Evolutionary conservation across 2,113 vertebrate genomes (phyloP), one percentile per base, ranked within the genome.

Genomic region (Probosciger aterrimus): DNA sequence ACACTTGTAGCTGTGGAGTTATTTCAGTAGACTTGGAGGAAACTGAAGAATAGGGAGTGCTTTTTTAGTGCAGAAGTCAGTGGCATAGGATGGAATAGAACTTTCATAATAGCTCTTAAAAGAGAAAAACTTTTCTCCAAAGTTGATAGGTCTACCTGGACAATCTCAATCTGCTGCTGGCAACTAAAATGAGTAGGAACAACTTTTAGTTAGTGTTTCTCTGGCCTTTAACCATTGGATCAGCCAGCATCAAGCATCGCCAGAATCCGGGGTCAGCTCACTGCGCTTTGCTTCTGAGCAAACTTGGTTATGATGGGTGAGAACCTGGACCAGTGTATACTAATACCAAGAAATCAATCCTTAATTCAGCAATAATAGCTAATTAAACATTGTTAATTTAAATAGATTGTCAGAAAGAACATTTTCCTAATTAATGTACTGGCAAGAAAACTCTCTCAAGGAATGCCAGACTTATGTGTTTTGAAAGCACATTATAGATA

Each of bases 361-460:
- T 53, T 96, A 94, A 96, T 84, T 94, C 79, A 90, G 78, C 52
- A 95, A 52, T 88, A 87, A 95, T 65, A 82, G 68, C 88, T 93
- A 91, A 95, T 86, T 94, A 87, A 74, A 75, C 14, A 46, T 10
- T 39, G 90, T 75, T 57, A 30, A 85, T 94, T 96, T 96, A 92
- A 96, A 88, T 65, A 92, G 79, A 79, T 47, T 73, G 19, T 83
- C 73, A 67, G 39, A 88, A 97, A 68, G 55, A 90, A 86, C 82
- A 94, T 95, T 93, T 70, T 60, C 89, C 63, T 85, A 96, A 97
- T 94, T 70, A 86, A 95, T 89, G 90, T 87, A 69, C 46, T 91
- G 89, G 41, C 76, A 96, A 80, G 88, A 75, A 92, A 96, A 73
- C 18, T 85, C 69, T 96, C 70, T 88, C 24, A 64, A 79, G 60